Base-by-base conservation (phyloP, 2,797 vertebrate genomes). In the Distichodus sexfasciatus region DNA sequence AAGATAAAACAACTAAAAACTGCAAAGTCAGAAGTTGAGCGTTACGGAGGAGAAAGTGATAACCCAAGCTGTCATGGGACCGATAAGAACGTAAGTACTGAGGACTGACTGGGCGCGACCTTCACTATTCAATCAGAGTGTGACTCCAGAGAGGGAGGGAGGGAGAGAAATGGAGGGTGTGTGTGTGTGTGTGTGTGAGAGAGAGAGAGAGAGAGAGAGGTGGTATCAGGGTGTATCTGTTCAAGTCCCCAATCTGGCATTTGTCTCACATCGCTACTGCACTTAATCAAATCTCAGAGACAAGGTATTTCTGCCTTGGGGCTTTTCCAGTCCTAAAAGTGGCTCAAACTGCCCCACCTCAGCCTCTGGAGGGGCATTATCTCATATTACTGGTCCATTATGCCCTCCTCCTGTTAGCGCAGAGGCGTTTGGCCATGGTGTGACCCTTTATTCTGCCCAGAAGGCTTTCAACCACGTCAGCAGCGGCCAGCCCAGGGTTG, bases 261-360 rank as follows among this genome's bases (percentile, higher is more conserved):
- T 81, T 77, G 82, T 87, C 76, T 82, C 76, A 28, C 73, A 66
- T 81, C 82, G 64, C 79, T 82, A 83, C 82, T 81, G 79, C 77
- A 81, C 86, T 77, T 81, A 87, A 89, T 82, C 71, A 72, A 75
- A 36, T 69, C 33, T 57, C 66, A 79, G 69, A 82, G 78, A 26
- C 73, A 79, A 79, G 85, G 81, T 71, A 76, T 58, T 2, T 40
- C 53, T 69, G 76, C 82, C 74, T 17, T 29, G 72, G 80, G 82
- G 85, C 38, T 43, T 43, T 29, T 43, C 38, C 33, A 58, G 28
- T 47, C 33, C 44, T 64, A 48, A 48, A 63, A 40, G 21, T 63
- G 60, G 15, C 29, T 50, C 8, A 38, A 26, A 11, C 19, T 64
- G 46, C 21, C 61, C 31, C 46, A 61, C 43, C 44, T 47, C 29